Evolutionary conservation across 2,797 vertebrate genomes (phyloP).

Genomic region (Dicrostonyx torquatus): DNA sequence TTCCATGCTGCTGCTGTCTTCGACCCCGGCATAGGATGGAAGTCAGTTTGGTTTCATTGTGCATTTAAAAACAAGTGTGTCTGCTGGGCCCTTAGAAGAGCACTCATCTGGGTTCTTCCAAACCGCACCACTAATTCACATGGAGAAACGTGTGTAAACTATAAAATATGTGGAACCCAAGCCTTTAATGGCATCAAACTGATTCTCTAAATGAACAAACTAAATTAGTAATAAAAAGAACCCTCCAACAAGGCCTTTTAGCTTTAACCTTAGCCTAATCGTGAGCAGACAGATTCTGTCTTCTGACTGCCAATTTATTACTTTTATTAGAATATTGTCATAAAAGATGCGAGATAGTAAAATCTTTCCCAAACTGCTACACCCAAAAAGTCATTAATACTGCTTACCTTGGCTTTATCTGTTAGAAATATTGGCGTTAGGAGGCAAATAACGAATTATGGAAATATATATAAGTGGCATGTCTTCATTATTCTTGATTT

Average conservation of each 20-base stretch:
- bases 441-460: constrained; percentile 69
- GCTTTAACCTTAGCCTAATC: constrained; percentile 42
- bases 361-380: constrained; percentile 59
- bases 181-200: constrained; percentile 66
- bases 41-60: neutral
- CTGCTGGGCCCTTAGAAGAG: neutral
- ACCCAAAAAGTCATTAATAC: constrained; percentile 65
- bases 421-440: constrained; percentile 65
- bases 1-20: neutral
- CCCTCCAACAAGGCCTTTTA: constrained; percentile 18
- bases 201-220: constrained; percentile 69
- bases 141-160: constrained; percentile 58
- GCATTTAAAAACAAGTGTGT: neutral
- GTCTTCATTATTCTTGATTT: constrained; percentile 75
- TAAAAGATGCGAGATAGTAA: constrained; percentile 57
- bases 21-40: neutral
- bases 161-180: constrained; percentile 63
- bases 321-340: constrained; percentile 68
- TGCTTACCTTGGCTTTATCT: constrained; percentile 64
- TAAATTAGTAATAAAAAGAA: constrained; percentile 73
- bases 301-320: constrained; percentile 43
- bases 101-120: neutral
- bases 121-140: constrained; percentile 3
- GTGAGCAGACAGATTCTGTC: constrained; percentile 10
- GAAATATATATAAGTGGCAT: constrained; percentile 50